Evolutionary conservation across 1,140 invertebrate species (phyloP), one percentile per base, ranked within the genome.

Genomic region (Leptinotarsa lineolata): DNA sequence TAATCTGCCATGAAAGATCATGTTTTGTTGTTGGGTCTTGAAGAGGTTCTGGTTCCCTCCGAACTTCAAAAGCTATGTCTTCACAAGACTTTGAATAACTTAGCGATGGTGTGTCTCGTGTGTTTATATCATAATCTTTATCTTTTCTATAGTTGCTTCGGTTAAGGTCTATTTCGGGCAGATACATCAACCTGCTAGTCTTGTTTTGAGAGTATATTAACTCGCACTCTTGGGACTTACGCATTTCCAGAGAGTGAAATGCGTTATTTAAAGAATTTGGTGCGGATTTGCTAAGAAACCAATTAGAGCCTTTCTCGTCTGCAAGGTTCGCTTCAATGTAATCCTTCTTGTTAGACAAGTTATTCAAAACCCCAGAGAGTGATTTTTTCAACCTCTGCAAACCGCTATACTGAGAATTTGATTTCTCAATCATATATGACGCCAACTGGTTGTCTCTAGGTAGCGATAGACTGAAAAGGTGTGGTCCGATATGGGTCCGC

Each of bases 171-270:
- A 90, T 89, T 65, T 91, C 90, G 0, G 93, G 93, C 44, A 95
- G 86, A 83, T 95, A 95, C 91, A 95, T 94, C 8, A 94, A 88
- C 80, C 92, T 90, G 1, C 91, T 89, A 4, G 90, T 89, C 67
- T 88, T 87, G 45, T 60, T 68, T 39, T 73, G 70, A 71, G 73
- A 20, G 22, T 74, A 66, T 46, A 73, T 45, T 4, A 73, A 70
- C 18, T 73, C 72, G 45, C 67, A 45, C 30, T 79, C 76, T 66
- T 79, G 75, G 5, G 75, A 63, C 64, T 78, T 72, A 65, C 75
- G 73, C 16, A 74, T 73, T 72, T 84, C 83, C 54, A 81, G 73
- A 1, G 82, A 82, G 72, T 79, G 81, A 82, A 73, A 83, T n/a
- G 86, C 88, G 76, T 91, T 91, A 77, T 90, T 92, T 67, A 93